Evolutionary conservation across 2,888 invertebrate genomes (phyloP).

Genomic region (Arctia plantaginis): DNA sequence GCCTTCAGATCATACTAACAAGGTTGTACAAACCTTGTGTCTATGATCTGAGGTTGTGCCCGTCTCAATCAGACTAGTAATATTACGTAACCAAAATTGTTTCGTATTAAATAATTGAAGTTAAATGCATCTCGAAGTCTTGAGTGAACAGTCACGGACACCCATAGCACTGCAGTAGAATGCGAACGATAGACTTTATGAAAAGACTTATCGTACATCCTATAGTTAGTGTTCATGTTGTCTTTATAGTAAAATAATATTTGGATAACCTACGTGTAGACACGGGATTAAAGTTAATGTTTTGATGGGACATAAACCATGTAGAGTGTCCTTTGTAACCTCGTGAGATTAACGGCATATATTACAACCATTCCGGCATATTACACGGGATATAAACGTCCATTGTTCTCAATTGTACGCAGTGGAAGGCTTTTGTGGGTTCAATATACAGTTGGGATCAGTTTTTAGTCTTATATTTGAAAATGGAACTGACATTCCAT

Average conservation of each 20-base stretch:
- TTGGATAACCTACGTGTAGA: conserved; percentile 11
- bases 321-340: conserved; percentile 32
- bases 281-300: conserved; percentile 31
- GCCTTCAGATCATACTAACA: no score
- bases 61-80: no score
- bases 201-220: background rate
- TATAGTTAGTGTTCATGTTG: background rate
- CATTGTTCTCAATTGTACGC: conserved; percentile 31
- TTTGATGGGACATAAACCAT: conserved; percentile 53
- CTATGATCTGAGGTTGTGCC: no score
- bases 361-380: conserved; percentile 29
- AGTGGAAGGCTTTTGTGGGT: conserved; percentile 14
- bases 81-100: no score
- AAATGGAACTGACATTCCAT: background rate
- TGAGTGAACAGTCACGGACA: no score
- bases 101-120: no score
- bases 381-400: conserved; percentile 31
- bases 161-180: no score
- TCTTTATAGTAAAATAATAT: conserved; percentile 1
- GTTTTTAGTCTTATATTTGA: background rate
- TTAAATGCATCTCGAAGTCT: no score
- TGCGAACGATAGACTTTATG: no score
- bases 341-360: conserved; percentile 36
- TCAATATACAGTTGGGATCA: background rate
- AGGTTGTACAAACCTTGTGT: no score